A percentile compares a stretch with the other conserved stretches of the same genome.
These are phyloP conservation scores for Andricus curvator DNA, from an alignment of 2,888 invertebrate species.

Conservation along the genomic window DNA sequence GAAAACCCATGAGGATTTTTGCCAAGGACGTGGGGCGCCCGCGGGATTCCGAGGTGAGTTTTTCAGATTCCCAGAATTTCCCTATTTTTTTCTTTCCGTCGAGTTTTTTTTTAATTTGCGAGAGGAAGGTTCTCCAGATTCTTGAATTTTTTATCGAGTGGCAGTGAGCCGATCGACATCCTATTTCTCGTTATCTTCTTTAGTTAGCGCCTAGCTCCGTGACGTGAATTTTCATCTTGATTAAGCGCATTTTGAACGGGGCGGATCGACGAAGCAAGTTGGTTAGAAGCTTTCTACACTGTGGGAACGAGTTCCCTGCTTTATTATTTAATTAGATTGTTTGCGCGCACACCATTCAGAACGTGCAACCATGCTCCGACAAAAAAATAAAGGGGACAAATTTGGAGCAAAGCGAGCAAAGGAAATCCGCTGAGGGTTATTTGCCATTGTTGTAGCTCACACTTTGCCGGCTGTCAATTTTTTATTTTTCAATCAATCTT, in stretches of 20 bases:
- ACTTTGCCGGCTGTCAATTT: neutral
- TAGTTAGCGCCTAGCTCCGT: neutral
- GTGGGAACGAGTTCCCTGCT: constrained; percentile 18
- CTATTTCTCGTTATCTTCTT: constrained; percentile 12
- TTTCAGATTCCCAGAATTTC: neutral
- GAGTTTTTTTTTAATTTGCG: neutral
- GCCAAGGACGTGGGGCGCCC: constrained; percentile 42
- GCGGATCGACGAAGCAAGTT: neutral
- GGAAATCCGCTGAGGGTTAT: neutral
- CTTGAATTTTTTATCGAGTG: constrained; percentile 26
- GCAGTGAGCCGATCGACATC: constrained; percentile 35
- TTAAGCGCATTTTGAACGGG: neutral
- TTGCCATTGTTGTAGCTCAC: neutral
- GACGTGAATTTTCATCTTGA: constrained; percentile 24
- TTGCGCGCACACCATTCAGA: constrained; percentile 20
- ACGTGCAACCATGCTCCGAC: neutral
- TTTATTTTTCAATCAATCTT: neutral
- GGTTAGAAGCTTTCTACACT: constrained; percentile 1
- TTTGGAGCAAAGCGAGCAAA: neutral
- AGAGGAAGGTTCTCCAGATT: constrained; percentile 12
- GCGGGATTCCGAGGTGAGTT: constrained; percentile 26
- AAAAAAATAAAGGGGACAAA: neutral
- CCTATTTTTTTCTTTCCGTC: neutral
- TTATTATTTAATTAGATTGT: constrained; percentile 40
- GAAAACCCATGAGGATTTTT: constrained; percentile 40